Evolutionary conservation across 2,113 vertebrate species (phyloP).

Genomic region (Hydropotes inermis): DNA sequence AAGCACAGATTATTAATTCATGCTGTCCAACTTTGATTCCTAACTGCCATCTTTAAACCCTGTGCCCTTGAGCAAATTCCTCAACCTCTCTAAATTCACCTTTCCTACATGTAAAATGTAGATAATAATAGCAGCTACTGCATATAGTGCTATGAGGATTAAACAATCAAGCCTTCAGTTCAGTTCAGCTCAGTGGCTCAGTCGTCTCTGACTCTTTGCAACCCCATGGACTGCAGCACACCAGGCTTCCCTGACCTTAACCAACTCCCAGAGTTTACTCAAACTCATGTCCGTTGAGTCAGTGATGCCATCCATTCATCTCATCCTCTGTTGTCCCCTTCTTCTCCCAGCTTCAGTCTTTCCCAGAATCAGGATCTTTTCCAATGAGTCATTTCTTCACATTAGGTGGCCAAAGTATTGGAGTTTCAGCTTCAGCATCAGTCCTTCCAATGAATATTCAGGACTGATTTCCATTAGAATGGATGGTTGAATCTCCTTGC

Average conservation of each 20-base stretch:
- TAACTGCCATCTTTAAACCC: neutral
- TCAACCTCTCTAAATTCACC: neutral
- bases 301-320: neutral
- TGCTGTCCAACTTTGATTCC: neutral
- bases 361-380: neutral
- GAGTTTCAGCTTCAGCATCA: neutral
- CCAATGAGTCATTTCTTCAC: neutral
- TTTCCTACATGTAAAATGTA: neutral
- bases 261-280: neutral
- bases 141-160: neutral
- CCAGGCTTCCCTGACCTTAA: neutral
- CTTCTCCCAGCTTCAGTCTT: accelerated
- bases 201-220: neutral
- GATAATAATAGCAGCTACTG: neutral
- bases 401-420: neutral
- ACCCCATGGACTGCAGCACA: neutral
- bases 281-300: neutral
- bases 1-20: neutral
- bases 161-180: neutral
- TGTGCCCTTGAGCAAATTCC: neutral
- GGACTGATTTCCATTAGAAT: neutral
- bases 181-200: neutral
- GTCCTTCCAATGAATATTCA: neutral
- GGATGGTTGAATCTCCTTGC: neutral
- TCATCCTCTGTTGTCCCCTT: neutral